A percentile compares a stretch with the other conserved stretches of the same genome.
phyloP scores from a whole-genome alignment of 2,888 invertebrate species.

The Lasioglossum lativentre region DNA sequence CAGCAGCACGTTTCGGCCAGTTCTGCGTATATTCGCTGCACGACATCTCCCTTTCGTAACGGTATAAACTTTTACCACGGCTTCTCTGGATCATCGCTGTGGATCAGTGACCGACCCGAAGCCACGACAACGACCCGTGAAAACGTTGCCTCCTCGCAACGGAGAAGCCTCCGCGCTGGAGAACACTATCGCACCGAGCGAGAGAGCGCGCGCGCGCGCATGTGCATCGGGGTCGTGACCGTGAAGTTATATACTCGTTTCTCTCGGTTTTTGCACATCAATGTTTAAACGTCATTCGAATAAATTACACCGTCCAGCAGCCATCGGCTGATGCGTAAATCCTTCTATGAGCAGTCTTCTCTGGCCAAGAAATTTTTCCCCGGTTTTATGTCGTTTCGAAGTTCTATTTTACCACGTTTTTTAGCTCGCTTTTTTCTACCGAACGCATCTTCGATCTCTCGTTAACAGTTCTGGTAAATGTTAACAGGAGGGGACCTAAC shows the following conservation, averaged over 20 bases:
- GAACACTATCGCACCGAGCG: slow-evolving; percentile 17
- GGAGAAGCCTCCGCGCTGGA: slow-evolving; percentile 22
- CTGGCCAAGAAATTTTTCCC: neutral
- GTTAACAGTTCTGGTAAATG: too few relatives aligned
- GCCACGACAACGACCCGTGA: slow-evolving; percentile 68
- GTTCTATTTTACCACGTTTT: too few relatives aligned
- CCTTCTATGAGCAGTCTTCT: neutral
- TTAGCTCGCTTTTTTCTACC: too few relatives aligned
- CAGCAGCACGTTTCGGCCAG: slow-evolving; percentile 63
- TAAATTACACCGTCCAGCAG: neutral
- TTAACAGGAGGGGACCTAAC: too few relatives aligned
- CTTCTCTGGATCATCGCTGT: slow-evolving; percentile 67
- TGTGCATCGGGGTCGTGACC: slow-evolving; percentile 36
- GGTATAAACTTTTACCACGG: slow-evolving; percentile 71
- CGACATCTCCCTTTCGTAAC: slow-evolving; percentile 67
- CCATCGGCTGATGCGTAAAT: neutral
- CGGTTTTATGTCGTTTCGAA: too few relatives aligned
- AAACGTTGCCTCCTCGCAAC: slow-evolving; percentile 49
- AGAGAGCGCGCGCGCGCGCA: neutral
- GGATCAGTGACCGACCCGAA: slow-evolving; percentile 77
- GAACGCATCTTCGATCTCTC: too few relatives aligned
- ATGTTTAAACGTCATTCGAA: neutral
- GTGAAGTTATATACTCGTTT: slow-evolving; percentile 17
- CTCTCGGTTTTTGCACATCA: slow-evolving; percentile 10
- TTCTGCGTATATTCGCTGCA: slow-evolving; percentile 54